Evolutionary conservation across 2,113 vertebrate genomes (phyloP).

Genomic region (Boulengeromyrus knoepffleri): DNA sequence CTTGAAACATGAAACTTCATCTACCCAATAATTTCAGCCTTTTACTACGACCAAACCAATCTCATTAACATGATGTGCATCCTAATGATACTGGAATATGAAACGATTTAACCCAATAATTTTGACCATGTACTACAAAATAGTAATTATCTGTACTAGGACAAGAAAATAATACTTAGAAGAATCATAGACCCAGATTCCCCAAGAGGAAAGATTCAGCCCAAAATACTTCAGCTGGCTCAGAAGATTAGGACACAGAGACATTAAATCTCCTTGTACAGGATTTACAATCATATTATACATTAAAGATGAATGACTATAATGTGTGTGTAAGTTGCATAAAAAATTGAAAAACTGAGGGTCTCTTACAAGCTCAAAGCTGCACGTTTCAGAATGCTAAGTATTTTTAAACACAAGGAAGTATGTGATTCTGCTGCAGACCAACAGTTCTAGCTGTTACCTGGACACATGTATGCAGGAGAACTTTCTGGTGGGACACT

Average conservation of each 20-base stretch:
- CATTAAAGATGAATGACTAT: background rate
- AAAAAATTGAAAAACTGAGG: background rate
- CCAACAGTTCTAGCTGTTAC: background rate
- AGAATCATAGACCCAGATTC: background rate
- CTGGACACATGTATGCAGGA: background rate
- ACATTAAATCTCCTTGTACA: background rate
- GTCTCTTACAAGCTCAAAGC: background rate
- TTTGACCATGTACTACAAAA: background rate
- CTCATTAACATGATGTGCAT: background rate
- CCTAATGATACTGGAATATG: conserved; percentile 1
- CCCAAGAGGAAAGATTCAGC: background rate
- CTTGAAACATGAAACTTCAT: background rate
- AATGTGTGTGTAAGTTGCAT: background rate
- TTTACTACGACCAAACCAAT: background rate
- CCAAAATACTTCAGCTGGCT: background rate
- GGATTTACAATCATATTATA: background rate
- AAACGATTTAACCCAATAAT: background rate
- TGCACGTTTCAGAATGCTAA: background rate
- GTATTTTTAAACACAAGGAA: background rate
- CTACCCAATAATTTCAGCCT: background rate
- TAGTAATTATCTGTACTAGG: background rate
- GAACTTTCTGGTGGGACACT: background rate
- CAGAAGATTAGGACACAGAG: background rate
- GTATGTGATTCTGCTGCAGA: background rate
- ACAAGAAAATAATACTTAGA: background rate